Conservation (phyloP, 2,797 vertebrate genomes). For the Cuculus canorus region DNA sequence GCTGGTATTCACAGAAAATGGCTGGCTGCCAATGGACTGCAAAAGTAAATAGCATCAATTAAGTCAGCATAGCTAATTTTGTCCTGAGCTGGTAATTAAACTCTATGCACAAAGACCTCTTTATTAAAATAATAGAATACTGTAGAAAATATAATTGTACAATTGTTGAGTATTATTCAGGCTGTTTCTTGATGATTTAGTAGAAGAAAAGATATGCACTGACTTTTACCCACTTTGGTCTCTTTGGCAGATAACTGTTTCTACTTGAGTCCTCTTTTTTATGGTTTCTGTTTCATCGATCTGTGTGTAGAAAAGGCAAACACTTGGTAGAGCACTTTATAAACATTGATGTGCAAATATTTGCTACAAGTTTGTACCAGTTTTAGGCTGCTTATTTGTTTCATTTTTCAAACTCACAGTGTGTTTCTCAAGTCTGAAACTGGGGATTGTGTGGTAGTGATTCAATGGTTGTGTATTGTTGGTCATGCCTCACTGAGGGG, state of each 20-base stretch:
- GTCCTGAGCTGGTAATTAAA: conserved; percentile 21
- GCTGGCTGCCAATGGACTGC: conserved; percentile 18
- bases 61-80: conserved; percentile 45
- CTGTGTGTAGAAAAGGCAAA: not conserved
- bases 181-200: not conserved
- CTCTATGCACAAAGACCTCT: conserved; percentile 6
- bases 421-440: not conserved
- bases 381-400: conserved; percentile 1
- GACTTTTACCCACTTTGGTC: not conserved
- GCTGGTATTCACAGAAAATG: conserved; percentile 34
- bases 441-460: not conserved
- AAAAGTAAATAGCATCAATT: conserved; percentile 45
- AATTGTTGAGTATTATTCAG: not conserved
- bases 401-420: not conserved
- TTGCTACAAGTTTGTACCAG: not conserved
- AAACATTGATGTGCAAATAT: not conserved
- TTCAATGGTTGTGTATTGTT: not conserved
- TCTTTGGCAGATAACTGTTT: not conserved
- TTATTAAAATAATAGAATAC: conserved; percentile 50
- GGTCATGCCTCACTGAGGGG: not conserved
- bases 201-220: not conserved
- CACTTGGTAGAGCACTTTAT: not conserved
- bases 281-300: not conserved
- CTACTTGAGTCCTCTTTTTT: not conserved
- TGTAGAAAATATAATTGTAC: not conserved